Percentiles rank a stretch among this genome's conserved stretches.
Evolutionary conservation across 1,140 invertebrate genomes (phyloP).

Genomic region (Plectus sambesii): DNA sequence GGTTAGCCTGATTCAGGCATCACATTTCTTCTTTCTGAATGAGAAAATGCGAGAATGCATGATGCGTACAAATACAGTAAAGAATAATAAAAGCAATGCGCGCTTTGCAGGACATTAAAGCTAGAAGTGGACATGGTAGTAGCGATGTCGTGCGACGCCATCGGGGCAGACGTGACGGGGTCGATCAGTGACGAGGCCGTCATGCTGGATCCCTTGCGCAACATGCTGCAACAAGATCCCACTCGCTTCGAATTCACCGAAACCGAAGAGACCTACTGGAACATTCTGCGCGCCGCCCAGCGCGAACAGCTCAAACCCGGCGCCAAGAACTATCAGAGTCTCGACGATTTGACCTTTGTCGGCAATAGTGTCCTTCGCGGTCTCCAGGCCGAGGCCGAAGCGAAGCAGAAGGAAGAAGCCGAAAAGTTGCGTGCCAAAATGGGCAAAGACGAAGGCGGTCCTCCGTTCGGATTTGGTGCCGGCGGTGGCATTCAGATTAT

Average conservation of each 20-base stretch:
- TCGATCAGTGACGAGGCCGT: slow-evolving; percentile 2
- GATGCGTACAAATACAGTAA: too few relatives aligned
- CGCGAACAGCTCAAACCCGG: slow-evolving; percentile 28
- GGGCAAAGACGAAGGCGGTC: slow-evolving; percentile 5
- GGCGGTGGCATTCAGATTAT: slow-evolving; percentile 34
- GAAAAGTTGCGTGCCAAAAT: slow-evolving; percentile 19
- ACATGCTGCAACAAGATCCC: slow-evolving; percentile 21
- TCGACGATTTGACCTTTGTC: slow-evolving; percentile 37
- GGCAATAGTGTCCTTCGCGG: slow-evolving; percentile 34
- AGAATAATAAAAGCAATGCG: too few relatives aligned
- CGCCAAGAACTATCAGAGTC: slow-evolving; percentile 22
- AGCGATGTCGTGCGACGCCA: slow-evolving; percentile 19
- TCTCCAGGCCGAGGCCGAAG: slow-evolving; percentile 30
- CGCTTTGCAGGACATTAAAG: slow-evolving; percentile 17
- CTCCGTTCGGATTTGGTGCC: not conserved
- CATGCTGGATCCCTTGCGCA: slow-evolving; percentile 1
- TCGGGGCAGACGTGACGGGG: slow-evolving; percentile 10
- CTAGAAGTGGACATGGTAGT: slow-evolving; percentile 24
- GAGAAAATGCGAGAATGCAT: too few relatives aligned
- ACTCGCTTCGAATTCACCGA: slow-evolving; percentile 37
- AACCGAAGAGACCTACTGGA: slow-evolving; percentile 38
- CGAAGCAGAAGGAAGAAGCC: slow-evolving; percentile 33
- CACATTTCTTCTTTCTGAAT: too few relatives aligned
- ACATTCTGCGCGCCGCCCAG: slow-evolving; percentile 31
- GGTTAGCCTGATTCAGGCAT: too few relatives aligned